Base-by-base conservation (phyloP, 2,888 invertebrate species). In the Chloroclysta siterata region DNA sequence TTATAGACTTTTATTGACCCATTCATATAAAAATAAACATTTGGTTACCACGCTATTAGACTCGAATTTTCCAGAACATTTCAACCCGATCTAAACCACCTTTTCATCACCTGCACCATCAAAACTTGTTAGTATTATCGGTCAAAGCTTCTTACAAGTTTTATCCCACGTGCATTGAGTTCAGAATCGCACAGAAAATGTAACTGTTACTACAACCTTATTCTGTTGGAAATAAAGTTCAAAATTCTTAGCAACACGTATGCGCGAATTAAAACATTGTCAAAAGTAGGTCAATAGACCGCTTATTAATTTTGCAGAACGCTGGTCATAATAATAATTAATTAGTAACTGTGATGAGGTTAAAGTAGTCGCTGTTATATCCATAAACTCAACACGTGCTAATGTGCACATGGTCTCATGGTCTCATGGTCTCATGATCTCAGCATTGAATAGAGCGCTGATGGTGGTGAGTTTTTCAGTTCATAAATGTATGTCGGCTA, bases 291-390 rank as follows among this genome's bases (percentile, higher is more conserved):
- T 69, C 71, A 70, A 63, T 53, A 53, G 53, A 53, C 63, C 66
- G 69, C 65, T 70, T 64, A 69, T 70, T 70, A 69, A 72, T 71
- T 68, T 68, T 53, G 62, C 63, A 66, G 68, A 68, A 66, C 61
- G 64, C 0, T 28, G 53, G 55, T 56, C 63, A 53, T 59, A 13
- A 36, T 46, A n/a, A 70, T 65, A 61, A 68, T 63, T 69, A 64
- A 65, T 69, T 69, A 60, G 63, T 61, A 68, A 65, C 63, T 61
- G 22, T 41, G 53, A 68, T 57, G 60, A 51, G 61, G 54, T 60
- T 60, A 44, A 47, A 51, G 28, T 33, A 36, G 15, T 3, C 33
- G 50, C 58, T 54, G 57, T 61, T 55, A 48, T 15, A 15, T 44
- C 15, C 28, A 59, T 59, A 29, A 46, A 44, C 44, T 5, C 15